Evolutionary conservation across 1,140 invertebrate species (phyloP), one percentile per base, ranked within the genome.

Genomic region (Zaprionus taronus): DNA sequence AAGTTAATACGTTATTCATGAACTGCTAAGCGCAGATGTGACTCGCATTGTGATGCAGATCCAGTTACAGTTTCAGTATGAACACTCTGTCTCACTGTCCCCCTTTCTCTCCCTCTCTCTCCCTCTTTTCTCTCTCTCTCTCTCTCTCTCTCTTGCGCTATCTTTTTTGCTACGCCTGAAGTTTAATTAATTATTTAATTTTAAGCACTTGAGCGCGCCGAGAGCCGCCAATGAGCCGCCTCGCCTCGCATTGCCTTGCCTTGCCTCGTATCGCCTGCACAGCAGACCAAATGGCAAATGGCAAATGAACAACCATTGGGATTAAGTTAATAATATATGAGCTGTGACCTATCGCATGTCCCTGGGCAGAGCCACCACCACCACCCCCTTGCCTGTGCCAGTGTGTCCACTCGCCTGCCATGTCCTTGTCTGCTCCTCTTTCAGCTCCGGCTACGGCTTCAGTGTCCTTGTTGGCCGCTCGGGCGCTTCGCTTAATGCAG

Each of bases 1-100:
- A 91, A 91, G 89, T 89, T 91, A 91, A 91, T 91, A 91, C 81
- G 79, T 83, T 91, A 91, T 91, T 91, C 89, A 91, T 91, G 87
- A 91, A 82, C 81, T 85, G 81, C 89, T 91, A 89, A 91, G 81
- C 84, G 69, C 83, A 91, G 83, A 91, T 91, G 89, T 91, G 89
- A 91, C 89, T 91, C 66, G 89, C 85, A 89, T 89, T 89, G 85
- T 81, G 85, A 75, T 75, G 67, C 72, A 83, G 68, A 80, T 80
- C 80, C 68, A 63, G 61, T 81, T 61, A 56, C 36, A 57, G 44
- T 49, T 74, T 60, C 64, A 79, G 12, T 44, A 72, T 38, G 34
- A 11, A 24, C 64, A 60, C n/a, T 38, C 24, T 26, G 24, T 26
- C 24, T 26, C 24, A n/a, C 11, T 24, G 6, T 15, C 55, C 6